Conservation (phyloP, 2,888 invertebrate genomes). For the Nomada ruficornis region DNA sequence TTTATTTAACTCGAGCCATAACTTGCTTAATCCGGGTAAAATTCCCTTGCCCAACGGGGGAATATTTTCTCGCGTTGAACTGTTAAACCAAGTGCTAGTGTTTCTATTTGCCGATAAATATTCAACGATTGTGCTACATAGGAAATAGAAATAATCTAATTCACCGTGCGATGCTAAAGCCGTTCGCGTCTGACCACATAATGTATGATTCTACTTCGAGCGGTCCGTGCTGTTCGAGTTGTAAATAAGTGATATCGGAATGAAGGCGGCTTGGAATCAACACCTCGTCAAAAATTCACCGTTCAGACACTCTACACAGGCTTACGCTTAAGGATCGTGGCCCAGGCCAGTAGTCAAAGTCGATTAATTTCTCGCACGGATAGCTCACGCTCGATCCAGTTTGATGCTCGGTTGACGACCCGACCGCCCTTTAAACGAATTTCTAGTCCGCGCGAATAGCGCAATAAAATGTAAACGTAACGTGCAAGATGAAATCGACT, state of each 20-base stretch:
- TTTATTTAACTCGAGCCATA: conserved; percentile 28
- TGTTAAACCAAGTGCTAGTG: too few species aligned
- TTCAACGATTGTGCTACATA: background rate
- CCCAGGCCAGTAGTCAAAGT: conserved; percentile 34
- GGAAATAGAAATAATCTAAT: background rate
- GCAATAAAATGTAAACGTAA: conserved; percentile 38
- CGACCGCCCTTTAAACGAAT: conserved; percentile 1
- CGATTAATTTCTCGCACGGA: conserved; percentile 44
- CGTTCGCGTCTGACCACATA: background rate
- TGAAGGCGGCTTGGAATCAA: conserved; percentile 19
- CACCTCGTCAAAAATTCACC: conserved; percentile 10
- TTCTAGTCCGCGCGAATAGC: background rate
- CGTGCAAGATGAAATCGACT: conserved; percentile 42
- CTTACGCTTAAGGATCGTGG: background rate
- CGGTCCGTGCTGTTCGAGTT: too few species aligned
- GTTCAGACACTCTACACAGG: conserved; percentile 2
- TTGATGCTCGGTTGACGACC: too few species aligned
- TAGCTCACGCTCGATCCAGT: background rate
- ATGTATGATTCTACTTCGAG: conserved; percentile 9
- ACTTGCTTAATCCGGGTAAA: conserved; percentile 25
- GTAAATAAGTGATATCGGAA: background rate
- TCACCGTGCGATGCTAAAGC: background rate
- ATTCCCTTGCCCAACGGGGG: background rate
- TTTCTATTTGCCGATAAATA: background rate
- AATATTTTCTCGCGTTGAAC: background rate